Conservation (phyloP, 2,797 vertebrate genomes). For the Tokudaia tokunoshimensis region DNA sequence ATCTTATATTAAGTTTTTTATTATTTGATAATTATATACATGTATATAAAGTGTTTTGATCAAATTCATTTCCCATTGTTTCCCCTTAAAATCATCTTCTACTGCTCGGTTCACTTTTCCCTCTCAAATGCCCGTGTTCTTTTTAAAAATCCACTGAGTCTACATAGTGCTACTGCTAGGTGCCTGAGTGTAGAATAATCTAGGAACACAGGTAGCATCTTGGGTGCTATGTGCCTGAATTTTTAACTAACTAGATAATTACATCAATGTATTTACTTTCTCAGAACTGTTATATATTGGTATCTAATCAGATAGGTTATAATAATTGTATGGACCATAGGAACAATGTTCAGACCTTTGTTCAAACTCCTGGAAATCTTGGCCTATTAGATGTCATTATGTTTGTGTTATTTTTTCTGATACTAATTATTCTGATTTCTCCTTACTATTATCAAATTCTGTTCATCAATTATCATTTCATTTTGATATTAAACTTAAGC, state of each 20-base stretch:
- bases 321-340: neutral
- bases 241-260: conserved; percentile 29
- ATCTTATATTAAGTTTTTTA: neutral
- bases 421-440: neutral
- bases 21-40: neutral
- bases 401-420: neutral
- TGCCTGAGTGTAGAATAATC: neutral
- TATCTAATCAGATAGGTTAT: conserved; percentile 2
- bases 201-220: neutral
- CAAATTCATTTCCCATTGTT: neutral
- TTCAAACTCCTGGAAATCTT: neutral
- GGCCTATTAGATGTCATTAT: neutral
- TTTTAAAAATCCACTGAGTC: neutral
- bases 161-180: neutral
- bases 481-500: neutral
- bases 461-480: neutral
- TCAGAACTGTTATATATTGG: neutral
- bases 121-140: neutral
- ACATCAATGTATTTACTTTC: neutral
- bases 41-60: neutral
- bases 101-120: neutral
- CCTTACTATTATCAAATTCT: neutral
- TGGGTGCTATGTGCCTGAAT: neutral
- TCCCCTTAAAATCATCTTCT: neutral
- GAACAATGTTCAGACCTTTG: neutral